Percentiles rank a stretch among this genome's conserved stretches.
These are phyloP conservation scores for Melopsittacus undulatus DNA, from an alignment of 2,797 vertebrate genomes.

Conservation along the genomic window DNA sequence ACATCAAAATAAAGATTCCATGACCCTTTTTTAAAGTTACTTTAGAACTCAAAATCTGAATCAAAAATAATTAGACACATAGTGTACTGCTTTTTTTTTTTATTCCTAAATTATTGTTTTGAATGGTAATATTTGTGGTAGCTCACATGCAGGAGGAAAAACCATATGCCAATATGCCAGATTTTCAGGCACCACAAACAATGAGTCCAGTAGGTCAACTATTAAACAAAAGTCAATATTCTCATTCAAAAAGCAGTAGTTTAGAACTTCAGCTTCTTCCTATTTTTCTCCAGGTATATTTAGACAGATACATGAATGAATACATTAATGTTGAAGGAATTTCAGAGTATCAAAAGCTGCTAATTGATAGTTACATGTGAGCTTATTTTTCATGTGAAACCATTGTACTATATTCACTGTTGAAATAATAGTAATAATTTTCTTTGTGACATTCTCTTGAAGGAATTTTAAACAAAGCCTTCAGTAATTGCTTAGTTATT, in stretches of 20 bases:
- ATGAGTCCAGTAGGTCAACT: background rate
- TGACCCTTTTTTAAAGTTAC: background rate
- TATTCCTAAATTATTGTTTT: background rate
- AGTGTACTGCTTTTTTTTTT: background rate
- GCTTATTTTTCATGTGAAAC: conserved; percentile 62
- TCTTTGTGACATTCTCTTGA: conserved; percentile 67
- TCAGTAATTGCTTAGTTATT: conserved; percentile 73
- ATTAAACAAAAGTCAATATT: background rate
- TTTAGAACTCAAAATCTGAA: background rate
- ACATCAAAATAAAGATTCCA: background rate
- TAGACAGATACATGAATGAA: conserved; percentile 18
- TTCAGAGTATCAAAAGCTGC: conserved; percentile 61
- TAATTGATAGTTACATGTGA: conserved; percentile 70
- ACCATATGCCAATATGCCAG: background rate
- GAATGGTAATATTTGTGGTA: background rate
- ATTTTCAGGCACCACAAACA: background rate
- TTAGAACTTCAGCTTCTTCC: background rate
- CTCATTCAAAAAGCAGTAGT: background rate
- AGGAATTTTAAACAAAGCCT: conserved; percentile 74
- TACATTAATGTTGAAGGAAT: conserved; percentile 32
- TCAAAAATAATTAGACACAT: background rate
- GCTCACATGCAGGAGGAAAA: background rate
- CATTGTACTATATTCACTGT: conserved; percentile 18
- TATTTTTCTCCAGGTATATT: conserved; percentile 16
- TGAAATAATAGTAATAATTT: conserved; percentile 71